These are phyloP conservation scores for Gallinago solitaria DNA, from an alignment of 2,797 vertebrate genomes.

Conservation along the genomic window DNA sequence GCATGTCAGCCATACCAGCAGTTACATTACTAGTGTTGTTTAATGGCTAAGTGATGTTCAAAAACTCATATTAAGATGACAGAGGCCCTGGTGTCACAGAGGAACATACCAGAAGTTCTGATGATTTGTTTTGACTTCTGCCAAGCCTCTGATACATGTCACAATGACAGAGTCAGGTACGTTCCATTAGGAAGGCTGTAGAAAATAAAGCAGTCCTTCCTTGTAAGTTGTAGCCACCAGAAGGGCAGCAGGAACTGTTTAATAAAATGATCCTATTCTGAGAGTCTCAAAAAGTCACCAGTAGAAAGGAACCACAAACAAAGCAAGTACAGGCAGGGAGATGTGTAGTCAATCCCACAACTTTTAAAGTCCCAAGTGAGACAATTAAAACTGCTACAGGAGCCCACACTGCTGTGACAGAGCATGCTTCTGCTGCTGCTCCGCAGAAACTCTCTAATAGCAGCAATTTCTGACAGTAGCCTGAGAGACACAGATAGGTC, in stretches of 20 bases:
- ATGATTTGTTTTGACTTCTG: neutral
- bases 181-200: neutral
- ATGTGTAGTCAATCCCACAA: neutral
- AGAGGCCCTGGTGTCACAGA: neutral
- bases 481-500: neutral
- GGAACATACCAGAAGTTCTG: neutral
- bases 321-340: neutral
- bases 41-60: neutral
- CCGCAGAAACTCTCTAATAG: neutral
- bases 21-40: constrained; percentile 18
- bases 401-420: neutral
- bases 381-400: neutral
- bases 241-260: neutral
- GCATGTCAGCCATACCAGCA: neutral
- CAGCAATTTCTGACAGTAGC: neutral
- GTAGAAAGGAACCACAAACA: neutral
- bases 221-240: neutral
- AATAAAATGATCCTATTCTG: neutral
- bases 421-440: neutral
- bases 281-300: neutral
- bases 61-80: neutral
- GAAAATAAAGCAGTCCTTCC: neutral
- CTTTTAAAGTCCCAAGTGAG: neutral
- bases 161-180: rapidly evolving
- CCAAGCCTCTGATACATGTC: neutral